These are phyloP conservation scores for Gephyroberyx darwinii DNA, from an alignment of 2,797 vertebrate genomes.

Conservation along the genomic window DNA sequence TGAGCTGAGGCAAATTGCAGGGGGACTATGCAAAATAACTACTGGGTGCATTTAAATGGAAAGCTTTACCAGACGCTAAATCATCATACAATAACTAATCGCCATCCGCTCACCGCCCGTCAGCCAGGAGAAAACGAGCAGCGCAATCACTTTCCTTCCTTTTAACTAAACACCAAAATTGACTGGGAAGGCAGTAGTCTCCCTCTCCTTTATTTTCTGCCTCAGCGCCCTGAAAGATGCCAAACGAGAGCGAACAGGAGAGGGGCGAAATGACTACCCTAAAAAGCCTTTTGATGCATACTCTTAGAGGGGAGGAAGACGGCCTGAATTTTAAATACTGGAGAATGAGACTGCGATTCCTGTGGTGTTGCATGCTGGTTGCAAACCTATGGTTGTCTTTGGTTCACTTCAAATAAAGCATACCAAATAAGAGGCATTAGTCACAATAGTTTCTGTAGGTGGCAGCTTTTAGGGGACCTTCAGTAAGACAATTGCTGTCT, in stretches of 20 bases:
- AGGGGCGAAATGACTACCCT: conserved; percentile 65
- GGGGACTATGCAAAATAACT: conserved; percentile 86
- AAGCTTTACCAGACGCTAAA: conserved; percentile 88
- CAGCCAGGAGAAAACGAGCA: conserved; percentile 72
- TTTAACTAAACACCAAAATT: conserved; percentile 87
- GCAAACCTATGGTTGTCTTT: conserved; percentile 13
- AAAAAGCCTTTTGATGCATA: conserved; percentile 70
- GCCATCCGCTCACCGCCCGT: conserved; percentile 68
- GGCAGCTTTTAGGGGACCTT: neutral
- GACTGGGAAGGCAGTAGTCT: conserved; percentile 68
- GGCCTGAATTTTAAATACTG: conserved; percentile 60
- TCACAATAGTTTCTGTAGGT: conserved; percentile 1
- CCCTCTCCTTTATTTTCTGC: conserved; percentile 81
- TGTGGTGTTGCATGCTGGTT: conserved; percentile 3
- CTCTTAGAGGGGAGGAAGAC: conserved; percentile 41
- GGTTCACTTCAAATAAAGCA: conserved; percentile 29
- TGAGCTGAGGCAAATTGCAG: conserved; percentile 86
- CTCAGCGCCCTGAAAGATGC: conserved; percentile 77
- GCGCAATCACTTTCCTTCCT: conserved; percentile 81
- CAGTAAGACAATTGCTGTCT: too few species aligned
- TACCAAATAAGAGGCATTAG: neutral
- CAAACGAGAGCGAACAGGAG: conserved; percentile 74
- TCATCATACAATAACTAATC: conserved; percentile 87
- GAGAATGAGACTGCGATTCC: conserved; percentile 10
- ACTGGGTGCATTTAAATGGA: conserved; percentile 88